Evolutionary conservation across 2,113 vertebrate species (phyloP), one percentile per base, ranked within the genome.

Genomic region (Erythrocercus mccallii): DNA sequence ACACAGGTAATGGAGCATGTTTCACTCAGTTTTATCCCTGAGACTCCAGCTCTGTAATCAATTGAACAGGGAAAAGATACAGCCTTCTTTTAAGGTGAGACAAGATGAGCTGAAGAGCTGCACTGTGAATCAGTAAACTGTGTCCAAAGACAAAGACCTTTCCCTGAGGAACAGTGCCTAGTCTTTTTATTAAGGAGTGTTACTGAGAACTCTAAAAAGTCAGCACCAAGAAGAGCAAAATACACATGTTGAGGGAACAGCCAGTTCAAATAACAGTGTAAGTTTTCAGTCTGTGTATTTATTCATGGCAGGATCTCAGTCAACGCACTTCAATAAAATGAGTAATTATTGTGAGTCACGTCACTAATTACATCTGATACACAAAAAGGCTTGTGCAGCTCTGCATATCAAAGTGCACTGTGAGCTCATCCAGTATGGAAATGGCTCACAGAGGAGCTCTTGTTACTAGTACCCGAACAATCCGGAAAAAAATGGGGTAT

Each of bases 291-390:
- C 76, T 71, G 18, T 14, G 60, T 81, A 74, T 90, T 83, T 84
- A 93, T 95, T 93, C 92, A 95, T 74, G 53, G 31, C 60, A 90
- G 56, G 64, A 94, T 81, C 53, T 94, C 92, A 93, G 85, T 95
- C 94, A 96, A 84, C n/a, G 9, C 76, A 68, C 45, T 96, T 74
- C 85, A 96, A 95, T 96, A 92, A 97, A 92, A 86, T 40, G 68
- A 84, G 77, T 42, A 92, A 96, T 93, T 95, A 91, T 57, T 86
- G 78, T 72, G 72, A 80, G 84, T 94, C 83, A 95, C 21, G 15
- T 87, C 92, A 91, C 80, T 94, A 94, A 90, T 89, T 94, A 86
- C 76, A 86, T 93, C 62, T 78, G 48, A 90, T 66, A 92, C 65
- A 91, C 73, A 91, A 80, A 96, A 91, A 90, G 84, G 57, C 88